Conservation (phyloP, 1,140 invertebrate genomes). For the Panonychus citri region DNA sequence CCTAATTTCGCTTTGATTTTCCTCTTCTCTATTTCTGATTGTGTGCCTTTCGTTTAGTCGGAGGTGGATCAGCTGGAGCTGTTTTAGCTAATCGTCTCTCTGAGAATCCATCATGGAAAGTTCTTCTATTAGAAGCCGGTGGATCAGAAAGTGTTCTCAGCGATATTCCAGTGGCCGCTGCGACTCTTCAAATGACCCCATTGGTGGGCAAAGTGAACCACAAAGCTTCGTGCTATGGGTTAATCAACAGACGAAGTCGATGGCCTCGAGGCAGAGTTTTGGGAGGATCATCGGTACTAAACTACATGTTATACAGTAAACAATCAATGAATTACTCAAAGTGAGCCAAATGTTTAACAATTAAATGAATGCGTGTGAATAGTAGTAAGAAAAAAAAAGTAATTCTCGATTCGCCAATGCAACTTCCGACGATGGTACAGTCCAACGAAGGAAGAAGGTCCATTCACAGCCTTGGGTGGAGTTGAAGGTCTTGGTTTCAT, state of each 20-base stretch:
- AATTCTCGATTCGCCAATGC: too few relatives aligned
- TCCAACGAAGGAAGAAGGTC: slow-evolving; percentile 32
- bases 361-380: not conserved
- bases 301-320: slow-evolving; percentile 70
- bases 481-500: slow-evolving; percentile 67
- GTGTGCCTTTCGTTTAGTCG: slow-evolving; percentile 28
- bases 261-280: slow-evolving; percentile 20
- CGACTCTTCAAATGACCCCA: slow-evolving; percentile 56
- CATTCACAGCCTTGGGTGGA: slow-evolving; percentile 62
- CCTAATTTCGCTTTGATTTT: too few relatives aligned
- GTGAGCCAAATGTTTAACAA: not conserved
- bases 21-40: too few relatives aligned
- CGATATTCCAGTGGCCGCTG: slow-evolving; percentile 62
- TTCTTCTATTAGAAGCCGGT: slow-evolving; percentile 45
- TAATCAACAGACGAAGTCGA: slow-evolving; percentile 37
- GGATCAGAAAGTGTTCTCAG: slow-evolving; percentile 64
- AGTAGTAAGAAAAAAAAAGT: too few relatives aligned
- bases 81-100: slow-evolving; percentile 36
- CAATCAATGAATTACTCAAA: not conserved
- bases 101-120: slow-evolving; percentile 29
- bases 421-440: slow-evolving; percentile 9
- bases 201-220: slow-evolving; percentile 65
- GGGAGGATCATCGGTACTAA: slow-evolving; percentile 70
- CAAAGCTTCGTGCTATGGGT: slow-evolving; percentile 56
- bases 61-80: slow-evolving; percentile 46